Evolutionary conservation across 1,140 invertebrate genomes (phyloP), one percentile per base, ranked within the genome.

Genomic region (Drosophila parabipectinata): DNA sequence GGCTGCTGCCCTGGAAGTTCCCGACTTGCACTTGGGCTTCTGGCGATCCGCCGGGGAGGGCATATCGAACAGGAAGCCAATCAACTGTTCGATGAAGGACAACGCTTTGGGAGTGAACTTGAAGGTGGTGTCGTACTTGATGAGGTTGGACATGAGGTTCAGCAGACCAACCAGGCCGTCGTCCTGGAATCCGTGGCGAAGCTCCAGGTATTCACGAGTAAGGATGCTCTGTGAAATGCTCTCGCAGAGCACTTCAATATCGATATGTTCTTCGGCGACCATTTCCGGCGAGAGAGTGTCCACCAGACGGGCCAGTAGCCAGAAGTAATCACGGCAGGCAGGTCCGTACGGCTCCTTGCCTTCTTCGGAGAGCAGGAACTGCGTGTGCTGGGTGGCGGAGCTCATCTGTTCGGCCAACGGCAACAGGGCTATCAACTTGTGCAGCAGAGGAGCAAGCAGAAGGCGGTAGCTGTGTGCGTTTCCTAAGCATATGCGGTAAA

Each of bases 241-340:
- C 52, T 94, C 94, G 10, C 96, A 96, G 1, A 98, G 91, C 14
- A 93, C 93, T 78, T 98, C 95, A 21, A 97, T 92, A 88, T 97
- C 95, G 1, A 97, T 93, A 0, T 92, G 92, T 58, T 93, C 93
- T 60, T 95, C 94, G 54, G 94, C 96, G 30, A 97, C 94, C 64
- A 96, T 94, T 74, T 97, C 96, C 64, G 95, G 95, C 0, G 96
- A 96, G 5, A 98, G 90, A 6, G 95, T 96, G 79, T 98, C 97
- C 4, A 98, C 95, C 6, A 98, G 93, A 14, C 97, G 94, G 78
- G 97, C 97, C 1, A 98, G 93, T 0, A 98, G 92, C 97, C 97
- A 98, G 90, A 98, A 98, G 92, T 98, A 99, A 91, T 99, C 98
- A 18, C 97, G 92, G 92, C 97, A 98, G 4, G 97, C 97, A 4